These are phyloP conservation scores for Monopterus albus DNA, from an alignment of 2,113 vertebrate species.

Conservation along the genomic window DNA sequence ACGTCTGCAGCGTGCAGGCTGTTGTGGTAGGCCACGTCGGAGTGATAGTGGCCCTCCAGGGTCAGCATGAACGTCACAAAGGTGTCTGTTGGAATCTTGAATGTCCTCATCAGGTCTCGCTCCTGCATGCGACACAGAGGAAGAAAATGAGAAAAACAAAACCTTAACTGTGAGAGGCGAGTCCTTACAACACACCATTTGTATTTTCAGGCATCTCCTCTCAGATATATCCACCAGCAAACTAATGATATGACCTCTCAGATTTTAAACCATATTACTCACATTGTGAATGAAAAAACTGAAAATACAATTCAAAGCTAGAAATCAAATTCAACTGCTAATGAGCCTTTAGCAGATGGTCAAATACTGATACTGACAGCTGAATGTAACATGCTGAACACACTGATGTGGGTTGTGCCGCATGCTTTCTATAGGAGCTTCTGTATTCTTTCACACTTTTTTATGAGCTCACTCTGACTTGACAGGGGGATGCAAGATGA, in stretches of 20 bases:
- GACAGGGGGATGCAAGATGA: not conserved
- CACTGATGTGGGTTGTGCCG: not conserved
- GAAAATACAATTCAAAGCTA: not conserved
- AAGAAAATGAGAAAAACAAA: slow-evolving; percentile 1
- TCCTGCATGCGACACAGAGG: slow-evolving; percentile 81
- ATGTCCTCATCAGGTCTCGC: slow-evolving; percentile 94
- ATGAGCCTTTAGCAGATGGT: slow-evolving; percentile 39
- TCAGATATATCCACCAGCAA: not conserved
- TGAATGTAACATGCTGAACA: slow-evolving; percentile 9
- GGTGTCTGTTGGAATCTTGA: slow-evolving; percentile 95
- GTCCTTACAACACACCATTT: too few species aligned
- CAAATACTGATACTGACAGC: slow-evolving; percentile 8
- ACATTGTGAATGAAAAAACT: slow-evolving; percentile 11
- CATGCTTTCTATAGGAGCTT: not conserved
- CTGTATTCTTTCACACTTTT: not conserved
- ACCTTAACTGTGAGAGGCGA: not conserved
- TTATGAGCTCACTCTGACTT: not conserved
- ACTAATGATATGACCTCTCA: not conserved
- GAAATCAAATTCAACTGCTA: slow-evolving; percentile 31
- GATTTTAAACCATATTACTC: not conserved
- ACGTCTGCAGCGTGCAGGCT: slow-evolving; percentile 98
- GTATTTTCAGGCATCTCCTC: too few species aligned
- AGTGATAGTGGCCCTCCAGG: slow-evolving; percentile 96
- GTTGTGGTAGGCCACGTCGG: slow-evolving; percentile 96
- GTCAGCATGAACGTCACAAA: slow-evolving; percentile 99